Base-by-base conservation (phyloP, 2,888 invertebrate species). In the Notocelia uddmanniana region DNA sequence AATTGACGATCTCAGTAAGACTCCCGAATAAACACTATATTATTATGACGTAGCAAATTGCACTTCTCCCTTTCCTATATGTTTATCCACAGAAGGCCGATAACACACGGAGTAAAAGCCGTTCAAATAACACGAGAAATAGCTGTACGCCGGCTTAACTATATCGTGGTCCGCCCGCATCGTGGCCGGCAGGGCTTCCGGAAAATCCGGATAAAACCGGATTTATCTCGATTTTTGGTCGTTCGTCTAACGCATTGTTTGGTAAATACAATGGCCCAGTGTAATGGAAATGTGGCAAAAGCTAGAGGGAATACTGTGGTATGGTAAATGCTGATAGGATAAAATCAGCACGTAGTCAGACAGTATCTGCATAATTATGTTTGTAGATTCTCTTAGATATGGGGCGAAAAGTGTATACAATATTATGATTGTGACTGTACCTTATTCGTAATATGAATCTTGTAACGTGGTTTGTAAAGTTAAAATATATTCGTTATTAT, bases 181-280 rank as follows among this genome's bases (percentile, higher is more conserved):
- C 26, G 26, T 55, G 15, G 54, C n/a, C n/a, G 26, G 10, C 18
- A 9, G 48, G 13, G 54, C 3, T 21, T 21, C 21, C 52, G 54
- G 8, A 26, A n/a, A n/a, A 55, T 21, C 54, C 54, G n/a, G 54
- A 15, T 55, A 26, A 55, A 55, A 15, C 54, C 26, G 54, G n/a
- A 26, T 55, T 13, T 55, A 26, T 26, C 54, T 26, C 13, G 52
- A 52, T 52, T 52, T 52, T 52, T 52, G 21, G 52, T 10, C 52
- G 19, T 5, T 6, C 11, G 21, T 52, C 5, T 23, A 21, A 13
- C 23, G 13, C 23, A 52, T 23, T 21, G 21, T 52, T 21, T n/a
- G 15, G 41, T 45, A 45, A n/a, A 15, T 45, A 45, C 41, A 45
- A 45, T n/a, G 15, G 6, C n/a, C n/a, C 15, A n/a, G 6, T 45